phyloP scores from a whole-genome alignment of 1,140 invertebrate genomes.

The Bacillus rossius region DNA sequence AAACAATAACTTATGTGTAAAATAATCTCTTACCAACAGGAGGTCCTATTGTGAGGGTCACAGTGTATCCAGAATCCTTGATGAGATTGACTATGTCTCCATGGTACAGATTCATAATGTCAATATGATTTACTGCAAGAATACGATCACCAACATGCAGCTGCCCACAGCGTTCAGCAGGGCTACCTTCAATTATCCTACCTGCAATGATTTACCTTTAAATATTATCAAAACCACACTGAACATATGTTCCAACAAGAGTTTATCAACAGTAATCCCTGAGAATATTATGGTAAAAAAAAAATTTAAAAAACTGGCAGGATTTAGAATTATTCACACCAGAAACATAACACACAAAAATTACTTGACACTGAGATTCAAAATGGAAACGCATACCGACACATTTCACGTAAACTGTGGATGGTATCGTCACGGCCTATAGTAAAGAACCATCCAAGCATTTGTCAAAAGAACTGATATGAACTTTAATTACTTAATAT shows the following conservation, averaged over 20 bases:
- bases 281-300: background rate
- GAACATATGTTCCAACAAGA: background rate
- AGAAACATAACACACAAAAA: background rate
- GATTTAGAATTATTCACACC: background rate
- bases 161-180: constrained; percentile 85
- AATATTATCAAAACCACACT: background rate
- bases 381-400: too few species aligned
- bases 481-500: too few species aligned
- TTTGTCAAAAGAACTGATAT: too few species aligned
- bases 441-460: too few species aligned
- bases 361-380: too few species aligned
- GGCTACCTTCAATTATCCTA: constrained; percentile 90
- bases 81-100: constrained; percentile 94
- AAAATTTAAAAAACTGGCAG: background rate
- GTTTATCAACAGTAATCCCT: background rate
- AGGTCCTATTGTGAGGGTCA: constrained; percentile 82
- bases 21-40: constrained; percentile 45
- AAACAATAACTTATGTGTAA: too few species aligned
- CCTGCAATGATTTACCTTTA: constrained; percentile 47
- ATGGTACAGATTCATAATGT: constrained; percentile 89
- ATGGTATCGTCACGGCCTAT: too few species aligned
- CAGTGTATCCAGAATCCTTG: constrained; percentile 88
- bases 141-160: constrained; percentile 94
- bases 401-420: too few species aligned
- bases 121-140: constrained; percentile 89